These are phyloP conservation scores for Hesperia comma DNA, from an alignment of 2,888 invertebrate species.

Conservation along the genomic window DNA sequence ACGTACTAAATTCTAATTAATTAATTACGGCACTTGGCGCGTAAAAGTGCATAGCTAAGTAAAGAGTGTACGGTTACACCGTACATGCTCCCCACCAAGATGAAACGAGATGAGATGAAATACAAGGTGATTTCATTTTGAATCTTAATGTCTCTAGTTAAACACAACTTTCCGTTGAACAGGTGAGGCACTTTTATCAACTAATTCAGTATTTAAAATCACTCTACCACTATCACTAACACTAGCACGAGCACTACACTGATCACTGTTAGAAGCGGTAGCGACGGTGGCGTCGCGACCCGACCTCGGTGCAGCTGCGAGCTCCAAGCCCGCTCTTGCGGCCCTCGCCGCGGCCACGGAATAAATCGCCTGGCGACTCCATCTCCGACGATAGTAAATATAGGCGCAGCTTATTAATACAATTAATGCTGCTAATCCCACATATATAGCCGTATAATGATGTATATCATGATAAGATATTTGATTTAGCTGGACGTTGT, in stretches of 20 bases:
- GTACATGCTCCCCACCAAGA: no score
- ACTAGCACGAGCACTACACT: conserved; percentile 16
- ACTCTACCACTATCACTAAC: conserved; percentile 14
- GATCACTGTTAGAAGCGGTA: not conserved
- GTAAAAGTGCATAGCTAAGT: no score
- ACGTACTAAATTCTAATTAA: no score
- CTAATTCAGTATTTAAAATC: conserved; percentile 9
- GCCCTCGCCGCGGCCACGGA: conserved; percentile 4
- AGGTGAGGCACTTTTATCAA: conserved; percentile 20
- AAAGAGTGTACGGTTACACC: no score
- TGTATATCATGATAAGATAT: conserved; percentile 5
- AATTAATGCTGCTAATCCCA: not conserved
- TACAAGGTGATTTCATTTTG: not conserved
- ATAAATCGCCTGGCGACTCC: conserved; percentile 6
- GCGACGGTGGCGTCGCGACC: not conserved
- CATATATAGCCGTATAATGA: conserved; percentile 10
- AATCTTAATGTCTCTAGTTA: conserved; percentile 9
- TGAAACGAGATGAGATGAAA: no score
- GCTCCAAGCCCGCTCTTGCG: conserved; percentile 5
- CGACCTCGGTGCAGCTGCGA: conserved; percentile 1
- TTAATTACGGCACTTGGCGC: no score
- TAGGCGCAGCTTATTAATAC: not conserved
- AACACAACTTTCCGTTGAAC: conserved; percentile 4
- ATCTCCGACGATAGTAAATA: conserved; percentile 8
- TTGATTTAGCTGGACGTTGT: not conserved